These are phyloP conservation scores for Porites australiensis DNA, from an alignment of 64 coral and sea anemone genomes.

Conservation along the genomic window DNA sequence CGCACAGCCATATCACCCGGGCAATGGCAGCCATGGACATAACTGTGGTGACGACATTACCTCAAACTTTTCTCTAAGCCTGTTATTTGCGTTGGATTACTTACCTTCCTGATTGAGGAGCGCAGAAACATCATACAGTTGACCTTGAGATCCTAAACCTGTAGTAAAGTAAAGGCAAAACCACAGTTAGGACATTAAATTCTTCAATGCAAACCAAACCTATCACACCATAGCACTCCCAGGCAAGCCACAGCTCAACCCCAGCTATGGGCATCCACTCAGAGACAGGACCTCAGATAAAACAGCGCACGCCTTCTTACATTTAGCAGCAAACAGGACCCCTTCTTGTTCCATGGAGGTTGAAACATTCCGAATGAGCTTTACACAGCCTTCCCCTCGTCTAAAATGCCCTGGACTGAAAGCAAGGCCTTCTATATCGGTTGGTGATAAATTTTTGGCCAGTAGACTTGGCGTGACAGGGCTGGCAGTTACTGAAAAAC, in stretches of 20 bases:
- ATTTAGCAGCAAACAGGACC: constrained; percentile 1
- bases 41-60: too few species aligned
- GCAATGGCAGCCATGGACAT: too few species aligned
- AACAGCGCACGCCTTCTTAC: not conserved
- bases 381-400: constrained; percentile 9
- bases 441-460: not conserved
- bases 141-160: constrained; percentile 40
- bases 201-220: too few species aligned
- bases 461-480: not conserved
- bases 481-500: not conserved
- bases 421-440: constrained; percentile 21
- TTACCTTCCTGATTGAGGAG: constrained; percentile 23
- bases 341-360: not conserved
- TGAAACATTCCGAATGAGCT: constrained; percentile 1
- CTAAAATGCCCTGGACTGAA: constrained; percentile 27
- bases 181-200: not conserved
- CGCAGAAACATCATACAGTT: constrained; percentile 23
- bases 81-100: not conserved
- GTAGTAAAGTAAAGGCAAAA: not conserved
- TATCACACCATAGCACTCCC: too few species aligned
- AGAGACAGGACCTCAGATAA: not conserved
- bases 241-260: not conserved
- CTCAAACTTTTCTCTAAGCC: too few species aligned
- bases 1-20: too few species aligned
- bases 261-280: too few species aligned